phyloP scores from a whole-genome alignment of 2,113 vertebrate species.

The Malurus melanocephalus region DNA sequence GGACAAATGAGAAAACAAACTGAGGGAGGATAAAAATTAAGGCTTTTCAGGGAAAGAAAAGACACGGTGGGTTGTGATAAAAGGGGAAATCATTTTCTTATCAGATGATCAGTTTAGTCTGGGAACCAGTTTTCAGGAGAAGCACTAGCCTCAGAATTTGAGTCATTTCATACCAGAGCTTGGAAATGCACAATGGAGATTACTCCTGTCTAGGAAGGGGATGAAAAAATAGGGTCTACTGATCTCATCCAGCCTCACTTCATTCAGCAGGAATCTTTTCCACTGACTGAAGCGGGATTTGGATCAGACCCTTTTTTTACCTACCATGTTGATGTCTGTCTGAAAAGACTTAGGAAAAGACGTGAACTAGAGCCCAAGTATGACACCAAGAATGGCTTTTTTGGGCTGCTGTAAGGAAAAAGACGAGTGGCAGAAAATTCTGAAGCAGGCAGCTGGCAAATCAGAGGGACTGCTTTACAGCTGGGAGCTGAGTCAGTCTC shows the following conservation, averaged over 20 bases:
- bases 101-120: slow-evolving; percentile 7
- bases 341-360: slow-evolving; percentile 15
- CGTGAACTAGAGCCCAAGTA: slow-evolving; percentile 1
- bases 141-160: background rate
- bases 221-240: slow-evolving; percentile 3
- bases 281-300: slow-evolving; percentile 9
- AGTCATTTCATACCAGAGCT: slow-evolving; percentile 14
- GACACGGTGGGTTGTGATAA: background rate
- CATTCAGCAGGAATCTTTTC: slow-evolving; percentile 41
- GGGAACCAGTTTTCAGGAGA: background rate
- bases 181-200: slow-evolving; percentile 8
- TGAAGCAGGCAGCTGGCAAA: slow-evolving; percentile 7
- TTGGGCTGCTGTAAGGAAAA: slow-evolving; percentile 21
- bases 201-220: slow-evolving; percentile 17
- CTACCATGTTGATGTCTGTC: slow-evolving; percentile 9
- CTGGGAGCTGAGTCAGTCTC: slow-evolving; percentile 12
- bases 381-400: slow-evolving; percentile 4
- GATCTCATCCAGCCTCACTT: slow-evolving; percentile 29
- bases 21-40: background rate
- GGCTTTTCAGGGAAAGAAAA: background rate
- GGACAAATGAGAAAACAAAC: background rate
- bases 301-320: slow-evolving; percentile 17
- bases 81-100: background rate
- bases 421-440: background rate
- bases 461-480: background rate